Evolutionary conservation across 1,140 invertebrate species (phyloP).

Genomic region (Eufriesea mexicana): DNA sequence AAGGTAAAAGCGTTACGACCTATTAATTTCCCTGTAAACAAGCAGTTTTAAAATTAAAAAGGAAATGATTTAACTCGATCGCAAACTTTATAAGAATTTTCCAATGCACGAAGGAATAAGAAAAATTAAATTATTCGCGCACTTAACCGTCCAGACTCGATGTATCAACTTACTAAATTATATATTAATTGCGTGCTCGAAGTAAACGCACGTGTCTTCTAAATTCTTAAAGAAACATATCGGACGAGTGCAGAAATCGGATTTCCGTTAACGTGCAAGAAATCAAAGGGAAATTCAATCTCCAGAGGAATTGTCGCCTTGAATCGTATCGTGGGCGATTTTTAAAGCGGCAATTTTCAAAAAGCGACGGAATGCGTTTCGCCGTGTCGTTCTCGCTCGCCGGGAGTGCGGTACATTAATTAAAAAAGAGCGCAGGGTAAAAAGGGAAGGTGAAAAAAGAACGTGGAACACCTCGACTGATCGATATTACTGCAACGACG

Average conservation of each 20-base stretch:
- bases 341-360: background rate
- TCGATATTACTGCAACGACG: conserved; percentile 35
- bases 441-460: background rate
- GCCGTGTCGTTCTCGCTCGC: background rate
- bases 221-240: background rate
- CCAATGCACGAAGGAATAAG: too few relatives aligned
- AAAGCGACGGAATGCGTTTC: background rate
- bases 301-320: background rate
- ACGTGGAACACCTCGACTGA: background rate
- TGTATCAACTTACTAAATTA: too few relatives aligned
- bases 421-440: background rate
- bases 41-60: too few relatives aligned
- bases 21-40: too few relatives aligned
- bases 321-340: too few relatives aligned
- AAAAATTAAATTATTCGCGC: too few relatives aligned
- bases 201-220: too few relatives aligned
- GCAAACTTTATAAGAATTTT: too few relatives aligned
- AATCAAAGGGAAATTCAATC: background rate
- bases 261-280: background rate
- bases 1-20: too few relatives aligned
- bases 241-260: background rate
- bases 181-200: too few relatives aligned
- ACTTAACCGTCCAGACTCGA: too few relatives aligned
- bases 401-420: conserved; percentile 8
- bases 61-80: too few relatives aligned